Conservation (phyloP, 2,797 vertebrate genomes). For the Coracias cyanogaster region DNA sequence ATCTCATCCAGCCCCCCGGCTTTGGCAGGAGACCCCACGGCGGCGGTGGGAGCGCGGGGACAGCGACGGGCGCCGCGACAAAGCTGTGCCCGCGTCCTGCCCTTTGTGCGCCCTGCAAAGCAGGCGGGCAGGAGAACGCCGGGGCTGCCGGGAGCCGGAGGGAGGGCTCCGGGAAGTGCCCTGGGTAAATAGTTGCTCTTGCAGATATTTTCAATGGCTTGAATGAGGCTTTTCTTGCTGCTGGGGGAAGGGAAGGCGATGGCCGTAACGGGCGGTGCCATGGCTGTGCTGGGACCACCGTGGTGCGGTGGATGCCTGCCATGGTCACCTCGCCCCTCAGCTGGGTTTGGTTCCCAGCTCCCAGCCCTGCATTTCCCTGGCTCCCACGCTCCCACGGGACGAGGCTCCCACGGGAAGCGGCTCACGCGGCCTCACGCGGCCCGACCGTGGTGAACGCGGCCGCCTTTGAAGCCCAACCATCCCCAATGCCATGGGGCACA, state of each 20-base stretch:
- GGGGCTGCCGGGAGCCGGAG: neutral
- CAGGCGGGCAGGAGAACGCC: neutral
- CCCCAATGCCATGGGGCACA: neutral
- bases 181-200: constrained; percentile 54
- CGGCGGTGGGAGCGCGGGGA: accelerated
- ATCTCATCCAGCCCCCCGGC: no score
- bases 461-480: constrained; percentile 3
- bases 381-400: neutral
- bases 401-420: neutral
- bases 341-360: neutral
- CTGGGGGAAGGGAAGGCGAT: constrained; percentile 19
- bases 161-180: constrained; percentile 3
- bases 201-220: neutral
- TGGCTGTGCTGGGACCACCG: neutral
- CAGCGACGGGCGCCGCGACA: neutral
- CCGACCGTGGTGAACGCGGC: neutral
- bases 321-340: accelerated
- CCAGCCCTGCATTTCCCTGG: accelerated
- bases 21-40: no score
- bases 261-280: neutral
- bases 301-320: accelerated
- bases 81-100: neutral
- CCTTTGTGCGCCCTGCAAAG: neutral
- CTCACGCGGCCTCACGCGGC: neutral
- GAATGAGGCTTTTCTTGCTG: constrained; percentile 35